phyloP scores from a whole-genome alignment of 2,113 vertebrate genomes.

The Myrmecobius fasciatus region DNA sequence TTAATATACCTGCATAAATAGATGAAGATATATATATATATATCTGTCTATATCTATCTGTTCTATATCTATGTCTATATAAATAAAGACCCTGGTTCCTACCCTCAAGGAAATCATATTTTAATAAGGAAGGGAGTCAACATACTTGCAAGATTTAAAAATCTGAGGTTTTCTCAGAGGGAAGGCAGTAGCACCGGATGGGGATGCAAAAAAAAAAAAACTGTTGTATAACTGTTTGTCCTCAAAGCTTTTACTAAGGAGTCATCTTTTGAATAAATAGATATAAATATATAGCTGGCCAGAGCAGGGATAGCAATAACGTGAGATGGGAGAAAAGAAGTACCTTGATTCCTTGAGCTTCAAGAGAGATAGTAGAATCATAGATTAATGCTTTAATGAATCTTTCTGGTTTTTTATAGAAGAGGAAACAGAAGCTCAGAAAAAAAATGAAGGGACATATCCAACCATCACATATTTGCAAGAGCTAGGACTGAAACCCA shows the following conservation, averaged over 20 bases:
- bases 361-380: not conserved
- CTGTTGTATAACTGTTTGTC: not conserved
- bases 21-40: too few species aligned
- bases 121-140: not conserved
- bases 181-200: not conserved
- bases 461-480: not conserved
- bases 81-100: not conserved
- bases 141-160: not conserved
- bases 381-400: not conserved
- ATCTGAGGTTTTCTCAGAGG: not conserved
- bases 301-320: too few species aligned
- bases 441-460: not conserved
- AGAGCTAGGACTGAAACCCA: not conserved
- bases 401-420: not conserved
- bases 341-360: not conserved
- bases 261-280: too few species aligned
- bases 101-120: not conserved
- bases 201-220: not conserved
- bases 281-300: too few species aligned
- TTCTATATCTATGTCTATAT: too few species aligned
- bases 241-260: too few species aligned
- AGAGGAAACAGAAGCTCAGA: not conserved
- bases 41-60: too few species aligned
- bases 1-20: too few species aligned
- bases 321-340: too few species aligned